These are phyloP conservation scores for Elgaria multicarinata DNA, from an alignment of 2,113 vertebrate species.

Conservation along the genomic window DNA sequence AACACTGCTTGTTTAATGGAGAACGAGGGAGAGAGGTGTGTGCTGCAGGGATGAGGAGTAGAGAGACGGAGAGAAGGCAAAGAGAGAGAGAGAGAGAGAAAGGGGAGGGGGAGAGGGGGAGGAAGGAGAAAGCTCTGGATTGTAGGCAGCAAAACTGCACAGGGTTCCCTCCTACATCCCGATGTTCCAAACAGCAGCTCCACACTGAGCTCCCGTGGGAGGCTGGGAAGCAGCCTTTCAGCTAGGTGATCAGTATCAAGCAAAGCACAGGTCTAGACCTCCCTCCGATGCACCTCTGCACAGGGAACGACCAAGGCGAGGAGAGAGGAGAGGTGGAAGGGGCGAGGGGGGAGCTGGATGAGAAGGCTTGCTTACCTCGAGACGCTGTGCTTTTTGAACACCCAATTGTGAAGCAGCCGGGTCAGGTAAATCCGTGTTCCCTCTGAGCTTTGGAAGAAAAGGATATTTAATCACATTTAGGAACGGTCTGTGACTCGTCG, in stretches of 20 bases:
- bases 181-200: conserved; percentile 3
- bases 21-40: fast-evolving
- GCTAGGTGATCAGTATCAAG: fast-evolving
- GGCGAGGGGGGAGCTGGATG: neutral
- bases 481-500: conserved; percentile 63
- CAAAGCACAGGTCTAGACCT: conserved; percentile 33
- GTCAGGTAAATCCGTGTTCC: conserved; percentile 62
- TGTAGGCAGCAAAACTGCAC: neutral
- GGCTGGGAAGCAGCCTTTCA: neutral
- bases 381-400: conserved; percentile 33
- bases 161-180: neutral
- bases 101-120: conserved; percentile 16
- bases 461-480: conserved; percentile 68
- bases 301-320: neutral
- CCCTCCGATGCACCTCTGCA: conserved; percentile 44
- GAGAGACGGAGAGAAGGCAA: fast-evolving
- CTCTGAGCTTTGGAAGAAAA: conserved; percentile 40
- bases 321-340: neutral
- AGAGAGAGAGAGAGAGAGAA: conserved; percentile 48
- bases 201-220: neutral
- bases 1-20: conserved; percentile 15
- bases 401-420: neutral
- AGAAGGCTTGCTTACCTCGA: conserved; percentile 58
- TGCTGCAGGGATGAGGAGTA: neutral
- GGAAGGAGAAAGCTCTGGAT: neutral